Evolutionary conservation across 37 sponge, comb jelly and placozoan genomes (phyloP).

Genomic region (Ianthella basta): DNA sequence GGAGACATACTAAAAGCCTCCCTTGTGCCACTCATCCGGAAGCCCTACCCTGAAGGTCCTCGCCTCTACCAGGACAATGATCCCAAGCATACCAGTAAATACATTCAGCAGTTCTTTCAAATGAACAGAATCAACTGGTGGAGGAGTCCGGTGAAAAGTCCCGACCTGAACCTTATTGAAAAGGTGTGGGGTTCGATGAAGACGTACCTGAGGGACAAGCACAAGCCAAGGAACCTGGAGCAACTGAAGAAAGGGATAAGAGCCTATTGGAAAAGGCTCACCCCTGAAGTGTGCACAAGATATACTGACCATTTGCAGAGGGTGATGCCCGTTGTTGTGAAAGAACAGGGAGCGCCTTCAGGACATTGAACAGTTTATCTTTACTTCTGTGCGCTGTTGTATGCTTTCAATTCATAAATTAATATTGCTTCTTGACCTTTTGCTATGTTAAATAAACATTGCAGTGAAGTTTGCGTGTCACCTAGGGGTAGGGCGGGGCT

Average conservation of each 20-base stretch:
- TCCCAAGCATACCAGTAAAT: conserved; percentile 9
- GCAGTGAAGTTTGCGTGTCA: too few relatives aligned
- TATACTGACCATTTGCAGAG: conserved; percentile 15
- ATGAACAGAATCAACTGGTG: conserved; percentile 10
- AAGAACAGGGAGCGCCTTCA: not conserved
- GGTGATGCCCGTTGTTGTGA: conserved; percentile 10
- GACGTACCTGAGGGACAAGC: not conserved
- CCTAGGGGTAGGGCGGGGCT: too few relatives aligned
- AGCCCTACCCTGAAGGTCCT: conserved; percentile 12
- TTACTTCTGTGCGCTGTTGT: not conserved
- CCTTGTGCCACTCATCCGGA: conserved; percentile 4
- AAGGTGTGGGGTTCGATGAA: conserved; percentile 35
- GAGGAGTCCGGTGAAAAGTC: conserved; percentile 12
- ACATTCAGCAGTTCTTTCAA: conserved; percentile 23
- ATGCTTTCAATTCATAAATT: not conserved
- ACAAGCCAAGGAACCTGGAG: conserved; percentile 17
- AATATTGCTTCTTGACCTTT: too few relatives aligned
- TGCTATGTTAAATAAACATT: too few relatives aligned
- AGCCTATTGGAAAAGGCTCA: conserved; percentile 13
- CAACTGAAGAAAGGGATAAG: conserved; percentile 19
- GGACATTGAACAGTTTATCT: not conserved
- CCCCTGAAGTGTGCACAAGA: conserved; percentile 14
- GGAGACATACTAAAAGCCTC: conserved; percentile 11
- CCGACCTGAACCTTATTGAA: conserved; percentile 23
- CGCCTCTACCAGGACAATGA: conserved; percentile 31